A percentile compares a stretch with the other conserved stretches of the same genome.
Conservation (phyloP, 2,888 invertebrate species). For the Leptothorax acervorum region DNA sequence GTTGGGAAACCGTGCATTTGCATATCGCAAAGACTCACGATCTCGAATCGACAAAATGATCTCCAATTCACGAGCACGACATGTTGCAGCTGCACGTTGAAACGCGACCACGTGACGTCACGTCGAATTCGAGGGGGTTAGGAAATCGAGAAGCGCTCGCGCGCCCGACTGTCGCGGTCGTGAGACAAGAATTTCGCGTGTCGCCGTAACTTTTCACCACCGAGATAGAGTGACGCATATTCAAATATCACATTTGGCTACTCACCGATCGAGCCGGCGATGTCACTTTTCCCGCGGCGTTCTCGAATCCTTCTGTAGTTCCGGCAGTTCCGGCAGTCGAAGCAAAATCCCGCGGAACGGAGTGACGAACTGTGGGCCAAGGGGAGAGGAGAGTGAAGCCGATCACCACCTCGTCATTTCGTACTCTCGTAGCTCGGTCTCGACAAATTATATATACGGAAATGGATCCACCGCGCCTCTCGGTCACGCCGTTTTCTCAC, state of each 20-base stretch:
- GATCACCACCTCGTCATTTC: slow-evolving; percentile 49
- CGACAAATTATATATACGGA: neutral
- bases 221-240: too few relatives aligned
- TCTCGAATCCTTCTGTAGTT: neutral
- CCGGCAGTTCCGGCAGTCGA: neutral
- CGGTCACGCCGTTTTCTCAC: slow-evolving; percentile 30
- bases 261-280: slow-evolving; percentile 67
- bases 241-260: slow-evolving; percentile 12
- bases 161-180: neutral
- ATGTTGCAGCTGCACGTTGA: neutral
- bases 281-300: slow-evolving; percentile 59
- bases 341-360: slow-evolving; percentile 20
- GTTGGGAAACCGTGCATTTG: neutral
- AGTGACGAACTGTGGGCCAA: neutral
- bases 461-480: slow-evolving; percentile 8
- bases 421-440: neutral
- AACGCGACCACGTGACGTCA: neutral
- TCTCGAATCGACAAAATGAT: slow-evolving; percentile 1
- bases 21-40: neutral
- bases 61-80: neutral
- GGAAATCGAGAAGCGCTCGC: neutral
- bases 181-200: neutral
- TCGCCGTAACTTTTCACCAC: neutral
- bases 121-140: neutral
- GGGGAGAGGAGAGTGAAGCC: neutral